phyloP scores from a whole-genome alignment of 2,888 invertebrate genomes.

The Altica lythri region DNA sequence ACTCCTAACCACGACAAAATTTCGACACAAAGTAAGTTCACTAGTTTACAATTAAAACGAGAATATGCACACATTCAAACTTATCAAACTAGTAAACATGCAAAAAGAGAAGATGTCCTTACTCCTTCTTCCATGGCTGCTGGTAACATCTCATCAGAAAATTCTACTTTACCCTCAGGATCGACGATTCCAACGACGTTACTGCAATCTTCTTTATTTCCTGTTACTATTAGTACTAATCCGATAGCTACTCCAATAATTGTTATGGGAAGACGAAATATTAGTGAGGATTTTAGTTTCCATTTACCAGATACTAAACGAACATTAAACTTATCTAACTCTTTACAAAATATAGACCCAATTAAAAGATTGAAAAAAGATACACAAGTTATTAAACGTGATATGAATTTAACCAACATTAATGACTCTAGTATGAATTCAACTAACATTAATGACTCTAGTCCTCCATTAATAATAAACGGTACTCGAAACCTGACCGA shows the following conservation, averaged over 20 bases:
- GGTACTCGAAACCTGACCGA: neutral
- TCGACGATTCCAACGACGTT: neutral
- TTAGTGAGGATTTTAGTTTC: constrained; percentile 2
- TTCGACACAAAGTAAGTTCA: too few species aligned
- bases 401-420: neutral
- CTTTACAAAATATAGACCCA: neutral
- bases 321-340: neutral
- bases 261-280: constrained; percentile 2
- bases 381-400: neutral
- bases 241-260: neutral
- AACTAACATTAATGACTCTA: neutral
- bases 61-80: too few species aligned
- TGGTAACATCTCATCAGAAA: neutral
- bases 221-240: neutral
- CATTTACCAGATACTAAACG: neutral
- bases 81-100: neutral
- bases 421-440: neutral
- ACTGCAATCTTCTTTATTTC: neutral
- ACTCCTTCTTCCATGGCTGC: neutral
- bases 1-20: too few species aligned
- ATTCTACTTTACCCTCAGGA: neutral
- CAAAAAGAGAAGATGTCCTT: neutral
- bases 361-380: neutral
- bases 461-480: constrained; percentile 2
- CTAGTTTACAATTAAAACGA: too few species aligned